Percentiles rank a stretch among this genome's conserved stretches.
phyloP scores from a whole-genome alignment of 2,113 vertebrate species.

The Corvus cornix region DNA sequence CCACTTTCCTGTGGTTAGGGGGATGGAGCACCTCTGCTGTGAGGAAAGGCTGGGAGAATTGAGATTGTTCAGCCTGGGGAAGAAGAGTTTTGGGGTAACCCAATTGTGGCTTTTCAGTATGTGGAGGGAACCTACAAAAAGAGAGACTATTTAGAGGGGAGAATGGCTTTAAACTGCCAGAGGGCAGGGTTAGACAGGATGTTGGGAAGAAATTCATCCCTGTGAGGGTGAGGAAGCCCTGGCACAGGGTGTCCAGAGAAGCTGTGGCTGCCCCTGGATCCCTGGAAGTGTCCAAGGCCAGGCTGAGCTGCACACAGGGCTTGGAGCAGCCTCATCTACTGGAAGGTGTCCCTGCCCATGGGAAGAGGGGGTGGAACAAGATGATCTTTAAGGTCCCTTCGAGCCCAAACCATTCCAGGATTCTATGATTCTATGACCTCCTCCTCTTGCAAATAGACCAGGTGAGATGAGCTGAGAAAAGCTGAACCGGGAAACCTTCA shows the following conservation, averaged over 20 bases:
- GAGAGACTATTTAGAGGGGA: background rate
- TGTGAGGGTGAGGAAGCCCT: fast-evolving
- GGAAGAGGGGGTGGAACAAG: background rate
- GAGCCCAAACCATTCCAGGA: background rate
- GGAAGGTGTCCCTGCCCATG: background rate
- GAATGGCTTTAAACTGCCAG: background rate
- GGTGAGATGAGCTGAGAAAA: background rate
- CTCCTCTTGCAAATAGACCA: background rate
- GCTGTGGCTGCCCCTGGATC: background rate
- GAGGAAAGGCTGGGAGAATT: background rate
- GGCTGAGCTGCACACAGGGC: fast-evolving
- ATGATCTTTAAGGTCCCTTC: background rate
- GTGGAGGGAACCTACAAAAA: background rate
- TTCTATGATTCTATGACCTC: background rate
- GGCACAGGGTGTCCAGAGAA: background rate
- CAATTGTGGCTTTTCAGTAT: background rate
- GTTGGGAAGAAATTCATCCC: fast-evolving
- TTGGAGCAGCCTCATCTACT: fast-evolving
- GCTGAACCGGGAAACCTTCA: background rate
- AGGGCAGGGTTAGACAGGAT: background rate
- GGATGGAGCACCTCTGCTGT: background rate
- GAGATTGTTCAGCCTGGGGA: background rate
- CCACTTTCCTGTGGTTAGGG: background rate
- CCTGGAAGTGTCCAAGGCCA: background rate
- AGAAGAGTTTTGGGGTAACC: background rate